These are phyloP conservation scores for Nomada hirtipes DNA, from an alignment of 2,888 invertebrate genomes.

Conservation along the genomic window DNA sequence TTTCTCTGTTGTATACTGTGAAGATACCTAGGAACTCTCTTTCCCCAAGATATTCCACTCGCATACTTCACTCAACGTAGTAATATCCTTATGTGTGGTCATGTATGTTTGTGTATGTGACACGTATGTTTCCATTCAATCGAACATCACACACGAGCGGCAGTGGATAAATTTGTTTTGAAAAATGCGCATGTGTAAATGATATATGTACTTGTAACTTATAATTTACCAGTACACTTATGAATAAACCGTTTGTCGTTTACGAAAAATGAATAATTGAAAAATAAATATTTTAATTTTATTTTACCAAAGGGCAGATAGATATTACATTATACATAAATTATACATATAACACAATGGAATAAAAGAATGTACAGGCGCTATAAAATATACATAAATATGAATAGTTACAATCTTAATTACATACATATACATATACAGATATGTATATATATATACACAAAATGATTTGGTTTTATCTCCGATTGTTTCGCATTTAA, in stretches of 20 bases:
- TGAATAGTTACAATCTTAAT: conserved; percentile 57
- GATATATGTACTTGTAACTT: not conserved
- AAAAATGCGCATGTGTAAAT: not conserved
- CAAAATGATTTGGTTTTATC: conserved; percentile 26
- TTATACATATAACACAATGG: conserved; percentile 67
- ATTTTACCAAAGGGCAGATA: conserved; percentile 63
- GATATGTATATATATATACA: conserved; percentile 33
- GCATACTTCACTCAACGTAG: conserved; percentile 9
- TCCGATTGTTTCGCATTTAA: conserved; percentile 39
- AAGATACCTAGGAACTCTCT: conserved; percentile 37
- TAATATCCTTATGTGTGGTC: not conserved
- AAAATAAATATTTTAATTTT: conserved; percentile 78
- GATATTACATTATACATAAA: conserved; percentile 66
- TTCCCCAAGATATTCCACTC: conserved; percentile 51
- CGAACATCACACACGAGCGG: not conserved
- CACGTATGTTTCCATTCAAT: conserved; percentile 7
- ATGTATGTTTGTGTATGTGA: not conserved
- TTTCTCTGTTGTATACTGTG: conserved; percentile 63
- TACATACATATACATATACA: conserved; percentile 41
- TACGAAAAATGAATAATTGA: conserved; percentile 39
- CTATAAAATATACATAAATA: conserved; percentile 69
- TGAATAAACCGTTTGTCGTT: not conserved
- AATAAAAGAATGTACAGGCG: conserved; percentile 70
- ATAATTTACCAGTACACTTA: not conserved
- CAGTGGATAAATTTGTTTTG: not conserved